These are phyloP conservation scores for Anguilla megastoma DNA, from an alignment of 2,797 vertebrate genomes.

Conservation along the genomic window DNA sequence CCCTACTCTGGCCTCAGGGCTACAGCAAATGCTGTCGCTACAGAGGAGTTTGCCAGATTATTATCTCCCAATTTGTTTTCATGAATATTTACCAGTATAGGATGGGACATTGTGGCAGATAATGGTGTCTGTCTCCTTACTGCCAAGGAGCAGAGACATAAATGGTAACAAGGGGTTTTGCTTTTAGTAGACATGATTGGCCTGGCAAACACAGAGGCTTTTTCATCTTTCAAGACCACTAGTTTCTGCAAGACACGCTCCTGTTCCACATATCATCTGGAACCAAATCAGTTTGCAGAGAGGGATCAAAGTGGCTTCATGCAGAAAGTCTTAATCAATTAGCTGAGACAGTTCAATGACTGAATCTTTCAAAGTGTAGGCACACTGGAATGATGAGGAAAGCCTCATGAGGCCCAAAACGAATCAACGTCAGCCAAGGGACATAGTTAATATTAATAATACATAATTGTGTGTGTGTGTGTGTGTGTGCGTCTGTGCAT, in stretches of 20 bases:
- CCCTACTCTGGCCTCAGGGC: constrained; percentile 42
- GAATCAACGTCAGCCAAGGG: no score
- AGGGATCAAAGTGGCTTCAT: constrained; percentile 47
- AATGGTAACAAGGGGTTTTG: not conserved
- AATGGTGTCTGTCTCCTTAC: constrained; percentile 29
- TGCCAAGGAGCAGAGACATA: not conserved
- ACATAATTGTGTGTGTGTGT: not conserved
- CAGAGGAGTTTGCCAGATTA: constrained; percentile 55
- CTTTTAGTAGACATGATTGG: constrained; percentile 1
- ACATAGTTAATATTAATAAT: not conserved
- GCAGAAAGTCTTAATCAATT: constrained; percentile 61
- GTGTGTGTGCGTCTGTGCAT: no score
- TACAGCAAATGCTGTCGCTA: constrained; percentile 3
- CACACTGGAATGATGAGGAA: constrained; percentile 30
- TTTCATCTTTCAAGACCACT: constrained; percentile 14
- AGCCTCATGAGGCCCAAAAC: constrained; percentile 23
- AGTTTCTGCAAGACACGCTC: constrained; percentile 38
- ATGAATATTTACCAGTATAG: constrained; percentile 75
- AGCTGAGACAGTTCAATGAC: constrained; percentile 55
- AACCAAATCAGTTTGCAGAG: constrained; percentile 39
- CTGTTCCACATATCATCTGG: constrained; percentile 42
- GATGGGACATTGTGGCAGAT: constrained; percentile 48
- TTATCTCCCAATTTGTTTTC: constrained; percentile 73
- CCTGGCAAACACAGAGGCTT: constrained; percentile 22
- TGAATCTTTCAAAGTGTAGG: constrained; percentile 47